Percentiles rank a stretch among this genome's conserved stretches.
These are phyloP conservation scores for Chamaedrilus cognettii DNA, from an alignment of 2,888 invertebrate species.

Conservation along the genomic window DNA sequence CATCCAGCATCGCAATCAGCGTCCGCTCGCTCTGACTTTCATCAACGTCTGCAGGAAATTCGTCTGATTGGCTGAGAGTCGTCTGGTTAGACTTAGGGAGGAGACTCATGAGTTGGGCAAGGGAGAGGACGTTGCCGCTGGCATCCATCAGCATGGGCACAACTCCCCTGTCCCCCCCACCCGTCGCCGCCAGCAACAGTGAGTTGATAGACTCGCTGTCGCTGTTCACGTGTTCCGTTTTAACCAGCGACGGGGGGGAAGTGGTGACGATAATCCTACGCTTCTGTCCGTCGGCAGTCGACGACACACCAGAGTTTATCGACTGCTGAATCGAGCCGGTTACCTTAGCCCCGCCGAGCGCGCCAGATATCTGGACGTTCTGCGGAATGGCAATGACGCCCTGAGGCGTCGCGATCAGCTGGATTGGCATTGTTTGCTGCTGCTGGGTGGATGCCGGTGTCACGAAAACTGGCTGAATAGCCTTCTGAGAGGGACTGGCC, in stretches of 20 bases:
- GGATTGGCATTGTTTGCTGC: constrained; percentile 13
- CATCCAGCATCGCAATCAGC: too few relatives aligned
- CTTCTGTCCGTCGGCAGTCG: neutral
- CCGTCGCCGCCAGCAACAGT: too few relatives aligned
- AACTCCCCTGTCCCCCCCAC: too few relatives aligned
- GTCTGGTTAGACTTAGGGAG: too few relatives aligned
- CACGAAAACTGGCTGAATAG: constrained; percentile 8
- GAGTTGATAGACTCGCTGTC: neutral
- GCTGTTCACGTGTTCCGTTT: neutral
- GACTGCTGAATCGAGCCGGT: too few relatives aligned
- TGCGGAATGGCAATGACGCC: constrained; percentile 17
- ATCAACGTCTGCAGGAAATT: too few relatives aligned
- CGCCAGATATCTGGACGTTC: constrained; percentile 1
- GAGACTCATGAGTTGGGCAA: neutral
- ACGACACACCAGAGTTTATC: neutral
- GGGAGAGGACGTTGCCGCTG: neutral
- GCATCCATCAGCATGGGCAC: too few relatives aligned
- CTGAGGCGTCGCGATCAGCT: constrained; percentile 16
- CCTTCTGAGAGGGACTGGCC: too few relatives aligned
- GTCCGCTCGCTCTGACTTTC: too few relatives aligned
- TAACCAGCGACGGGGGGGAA: too few relatives aligned
- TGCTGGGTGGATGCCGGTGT: neutral
- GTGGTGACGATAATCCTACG: neutral
- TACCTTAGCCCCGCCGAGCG: too few relatives aligned
- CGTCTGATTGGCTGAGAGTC: too few relatives aligned